phyloP scores from a whole-genome alignment of 2,888 invertebrate genomes.

The Caenorhabditis wallacei region DNA sequence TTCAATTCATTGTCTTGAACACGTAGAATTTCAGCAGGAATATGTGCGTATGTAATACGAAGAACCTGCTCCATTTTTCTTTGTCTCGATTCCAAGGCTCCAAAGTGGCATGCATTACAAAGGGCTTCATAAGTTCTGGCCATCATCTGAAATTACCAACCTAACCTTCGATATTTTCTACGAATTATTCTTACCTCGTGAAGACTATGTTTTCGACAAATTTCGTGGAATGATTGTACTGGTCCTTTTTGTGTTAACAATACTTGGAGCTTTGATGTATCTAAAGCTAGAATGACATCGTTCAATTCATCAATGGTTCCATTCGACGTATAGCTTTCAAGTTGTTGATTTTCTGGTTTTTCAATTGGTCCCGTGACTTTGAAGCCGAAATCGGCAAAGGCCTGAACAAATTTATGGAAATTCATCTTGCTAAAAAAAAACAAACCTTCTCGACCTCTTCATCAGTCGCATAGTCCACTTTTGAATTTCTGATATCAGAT shows the following conservation, averaged over 20 bases:
- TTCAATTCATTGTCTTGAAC: conserved; percentile 1
- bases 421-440: not conserved
- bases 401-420: not conserved
- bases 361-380: not conserved
- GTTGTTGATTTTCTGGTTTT: not conserved
- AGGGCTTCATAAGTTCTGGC: not conserved
- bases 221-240: not conserved
- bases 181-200: conserved; percentile 4
- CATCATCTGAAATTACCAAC: conserved; percentile 1
- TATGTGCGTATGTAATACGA: not conserved
- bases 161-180: not conserved
- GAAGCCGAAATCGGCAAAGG: not conserved
- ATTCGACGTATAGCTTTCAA: not conserved
- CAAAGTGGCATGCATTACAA: not conserved
- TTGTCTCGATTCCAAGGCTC: not conserved
- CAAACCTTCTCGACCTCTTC: not conserved
- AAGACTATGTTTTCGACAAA: not conserved
- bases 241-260: not conserved
- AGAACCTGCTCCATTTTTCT: not conserved
- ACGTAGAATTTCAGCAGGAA: not conserved
- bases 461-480: not conserved
- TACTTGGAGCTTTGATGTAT: not conserved
- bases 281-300: not conserved
- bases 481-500: not conserved
- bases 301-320: not conserved